Evolutionary conservation across 1,140 invertebrate genomes (phyloP).

Genomic region (Thaumetopoea pityocampa): DNA sequence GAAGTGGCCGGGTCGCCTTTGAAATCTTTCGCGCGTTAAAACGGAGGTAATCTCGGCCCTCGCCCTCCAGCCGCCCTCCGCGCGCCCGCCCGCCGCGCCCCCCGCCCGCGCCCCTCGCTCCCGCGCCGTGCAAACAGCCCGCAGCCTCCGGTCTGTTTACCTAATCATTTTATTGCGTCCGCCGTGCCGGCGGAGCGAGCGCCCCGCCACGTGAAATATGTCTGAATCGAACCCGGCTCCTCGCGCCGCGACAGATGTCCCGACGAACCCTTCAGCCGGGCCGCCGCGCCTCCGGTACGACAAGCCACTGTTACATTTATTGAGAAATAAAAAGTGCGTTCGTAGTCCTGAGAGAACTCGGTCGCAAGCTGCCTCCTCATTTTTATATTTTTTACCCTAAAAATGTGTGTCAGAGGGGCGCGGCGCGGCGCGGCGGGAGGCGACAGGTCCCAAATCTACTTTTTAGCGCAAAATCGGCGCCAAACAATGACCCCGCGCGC

Average conservation of each 20-base stretch:
- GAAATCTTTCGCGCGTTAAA: conserved; percentile 72
- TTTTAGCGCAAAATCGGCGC: conserved; percentile 67
- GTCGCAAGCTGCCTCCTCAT: conserved; percentile 59
- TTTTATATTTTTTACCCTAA: conserved; percentile 63
- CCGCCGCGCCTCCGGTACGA: conserved; percentile 44
- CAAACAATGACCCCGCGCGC: no score
- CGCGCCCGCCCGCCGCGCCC: conserved; percentile 13
- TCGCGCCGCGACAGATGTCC: conserved; percentile 34
- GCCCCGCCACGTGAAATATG: conserved; percentile 30
- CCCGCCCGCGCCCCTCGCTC: conserved; percentile 20
- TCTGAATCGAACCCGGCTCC: no score
- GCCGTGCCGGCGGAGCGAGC: conserved; percentile 25
- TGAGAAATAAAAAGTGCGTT: conserved; percentile 35
- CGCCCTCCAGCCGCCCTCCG: conserved; percentile 24
- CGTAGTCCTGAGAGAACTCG: conserved; percentile 58
- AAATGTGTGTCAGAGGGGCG: conserved; percentile 66
- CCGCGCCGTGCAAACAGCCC: conserved; percentile 28
- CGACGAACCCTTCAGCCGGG: conserved; percentile 28
- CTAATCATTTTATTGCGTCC: conserved; percentile 63
- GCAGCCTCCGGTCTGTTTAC: conserved; percentile 56
- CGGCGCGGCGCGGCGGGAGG: conserved; percentile 27
- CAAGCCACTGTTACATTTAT: conserved; percentile 53
- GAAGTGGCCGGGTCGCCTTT: conserved; percentile 66
- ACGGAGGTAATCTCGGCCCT: conserved; percentile 64
- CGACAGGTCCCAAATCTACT: conserved; percentile 64